Percentiles rank a stretch among this genome's conserved stretches.
Evolutionary conservation across 1,140 invertebrate species (phyloP).

Genomic region (Drosophila ironensis): DNA sequence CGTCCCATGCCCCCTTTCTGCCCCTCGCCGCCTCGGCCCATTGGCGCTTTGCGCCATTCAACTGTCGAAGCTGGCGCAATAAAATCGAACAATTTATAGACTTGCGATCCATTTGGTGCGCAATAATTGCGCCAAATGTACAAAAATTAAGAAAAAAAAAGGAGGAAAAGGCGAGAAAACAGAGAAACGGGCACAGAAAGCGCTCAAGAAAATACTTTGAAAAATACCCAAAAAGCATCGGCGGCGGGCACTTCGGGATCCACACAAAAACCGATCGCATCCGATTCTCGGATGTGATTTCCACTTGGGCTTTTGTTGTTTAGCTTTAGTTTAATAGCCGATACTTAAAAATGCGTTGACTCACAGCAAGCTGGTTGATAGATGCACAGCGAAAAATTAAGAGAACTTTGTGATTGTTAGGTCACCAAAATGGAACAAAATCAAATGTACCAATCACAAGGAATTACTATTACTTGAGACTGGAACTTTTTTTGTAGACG

Average conservation of each 20-base stretch:
- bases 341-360: constrained; percentile 73
- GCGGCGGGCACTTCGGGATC: constrained; percentile 5
- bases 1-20: neutral
- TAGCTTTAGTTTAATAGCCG: constrained; percentile 75
- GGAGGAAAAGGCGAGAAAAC: neutral
- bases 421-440: neutral
- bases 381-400: neutral
- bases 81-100: constrained; percentile 81
- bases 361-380: constrained; percentile 24
- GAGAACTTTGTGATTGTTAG: too few relatives aligned
- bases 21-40: neutral
- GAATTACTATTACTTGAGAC: neutral
- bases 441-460: neutral
- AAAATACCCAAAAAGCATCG: constrained; percentile 5
- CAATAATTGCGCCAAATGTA: constrained; percentile 79
- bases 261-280: constrained; percentile 2
- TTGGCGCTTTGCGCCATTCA: constrained; percentile 61
- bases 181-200: constrained; percentile 3
- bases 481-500: neutral
- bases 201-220: constrained; percentile 11
- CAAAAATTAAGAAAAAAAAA: constrained; percentile 61
- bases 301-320: constrained; percentile 59
- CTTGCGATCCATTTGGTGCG: constrained; percentile 77
- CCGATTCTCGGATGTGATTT: constrained; percentile 40
- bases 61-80: constrained; percentile 79